Evolutionary conservation across 92 coral and sea anemone species (phyloP).

Genomic region (Heteractis magnifica): DNA sequence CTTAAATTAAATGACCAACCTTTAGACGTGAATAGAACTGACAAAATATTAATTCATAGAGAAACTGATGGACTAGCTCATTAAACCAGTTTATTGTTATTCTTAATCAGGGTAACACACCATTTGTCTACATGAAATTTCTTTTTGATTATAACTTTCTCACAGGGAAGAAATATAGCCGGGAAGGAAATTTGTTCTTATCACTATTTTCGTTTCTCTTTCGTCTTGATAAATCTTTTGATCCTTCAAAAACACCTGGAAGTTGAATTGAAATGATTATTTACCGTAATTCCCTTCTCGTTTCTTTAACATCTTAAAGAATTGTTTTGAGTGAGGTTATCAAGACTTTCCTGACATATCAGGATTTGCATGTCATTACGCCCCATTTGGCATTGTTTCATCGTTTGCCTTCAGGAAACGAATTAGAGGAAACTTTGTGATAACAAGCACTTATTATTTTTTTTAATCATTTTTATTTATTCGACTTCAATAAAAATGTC

Average conservation of each 20-base stretch:
- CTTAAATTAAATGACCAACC: too few species aligned
- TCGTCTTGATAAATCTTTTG: not conserved
- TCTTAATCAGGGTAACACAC: not conserved
- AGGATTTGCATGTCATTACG: constrained; percentile 14
- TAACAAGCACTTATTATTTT: not conserved
- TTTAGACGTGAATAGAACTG: not conserved
- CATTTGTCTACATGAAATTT: not conserved
- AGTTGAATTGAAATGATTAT: constrained; percentile 2
- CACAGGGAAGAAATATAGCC: not conserved
- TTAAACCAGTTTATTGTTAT: not conserved
- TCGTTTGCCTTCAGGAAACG: constrained; percentile 8
- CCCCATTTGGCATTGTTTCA: constrained; percentile 1
- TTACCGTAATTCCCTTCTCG: not conserved
- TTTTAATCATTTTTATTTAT: not conserved
- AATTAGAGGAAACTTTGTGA: not conserved
- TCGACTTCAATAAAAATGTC: not conserved
- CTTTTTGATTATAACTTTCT: not conserved
- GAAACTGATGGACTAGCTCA: not conserved
- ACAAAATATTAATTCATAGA: not conserved
- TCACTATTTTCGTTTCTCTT: not conserved
- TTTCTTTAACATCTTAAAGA: constrained; percentile 1
- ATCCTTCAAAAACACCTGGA: not conserved
- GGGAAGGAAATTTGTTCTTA: not conserved
- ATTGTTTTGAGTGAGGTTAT: constrained; percentile 14
- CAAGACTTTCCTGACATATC: constrained; percentile 4